Conservation (phyloP, 2,113 vertebrate genomes). For the Grammomys surdaster region DNA sequence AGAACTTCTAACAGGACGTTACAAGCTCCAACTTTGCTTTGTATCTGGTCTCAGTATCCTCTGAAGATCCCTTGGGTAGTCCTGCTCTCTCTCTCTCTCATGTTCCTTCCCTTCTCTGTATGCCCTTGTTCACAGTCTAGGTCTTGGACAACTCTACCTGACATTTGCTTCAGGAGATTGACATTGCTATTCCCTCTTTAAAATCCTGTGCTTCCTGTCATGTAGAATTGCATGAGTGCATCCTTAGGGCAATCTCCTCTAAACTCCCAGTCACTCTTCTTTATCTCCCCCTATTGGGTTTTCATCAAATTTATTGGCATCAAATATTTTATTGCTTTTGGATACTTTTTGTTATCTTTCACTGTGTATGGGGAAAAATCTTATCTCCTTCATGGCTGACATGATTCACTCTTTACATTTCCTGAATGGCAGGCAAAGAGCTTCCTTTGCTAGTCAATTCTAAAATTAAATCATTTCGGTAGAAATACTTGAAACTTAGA, state of each 20-base stretch:
- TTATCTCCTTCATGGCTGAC: not conserved
- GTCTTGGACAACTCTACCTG: not conserved
- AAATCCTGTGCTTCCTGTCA: not conserved
- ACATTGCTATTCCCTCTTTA: not conserved
- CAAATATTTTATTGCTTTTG: not conserved
- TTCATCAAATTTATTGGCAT: not conserved
- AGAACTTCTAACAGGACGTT: accelerated
- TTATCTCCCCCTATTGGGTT: not conserved
- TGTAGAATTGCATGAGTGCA: not conserved
- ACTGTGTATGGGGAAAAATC: not conserved
- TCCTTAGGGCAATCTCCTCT: not conserved
- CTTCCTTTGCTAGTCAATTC: not conserved
- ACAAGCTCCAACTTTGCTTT: not conserved
- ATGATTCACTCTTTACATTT: not conserved
- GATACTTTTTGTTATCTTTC: not conserved
- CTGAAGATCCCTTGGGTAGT: too few species aligned
- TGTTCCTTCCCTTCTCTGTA: not conserved
- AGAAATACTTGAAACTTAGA: not conserved
- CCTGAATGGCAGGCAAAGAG: not conserved
- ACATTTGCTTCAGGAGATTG: not conserved
- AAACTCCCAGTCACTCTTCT: not conserved
- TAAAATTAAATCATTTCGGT: slow-evolving; percentile 19
- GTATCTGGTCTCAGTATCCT: not conserved
- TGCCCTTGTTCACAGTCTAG: not conserved
- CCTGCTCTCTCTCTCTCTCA: not conserved